These are phyloP conservation scores for Drosophila azteca DNA, from an alignment of 1,140 invertebrate genomes.

Conservation along the genomic window DNA sequence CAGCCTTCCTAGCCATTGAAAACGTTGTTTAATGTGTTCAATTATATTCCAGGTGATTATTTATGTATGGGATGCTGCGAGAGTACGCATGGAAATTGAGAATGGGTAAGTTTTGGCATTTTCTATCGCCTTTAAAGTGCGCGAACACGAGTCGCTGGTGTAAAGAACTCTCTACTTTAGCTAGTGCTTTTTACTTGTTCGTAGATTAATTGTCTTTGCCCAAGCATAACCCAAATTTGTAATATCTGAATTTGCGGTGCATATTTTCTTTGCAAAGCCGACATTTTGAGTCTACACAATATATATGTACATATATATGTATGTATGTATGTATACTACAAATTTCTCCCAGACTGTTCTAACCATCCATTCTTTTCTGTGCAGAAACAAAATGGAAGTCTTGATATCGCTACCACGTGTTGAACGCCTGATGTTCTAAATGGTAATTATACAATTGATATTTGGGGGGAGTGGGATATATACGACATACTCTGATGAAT, in stretches of 20 bases:
- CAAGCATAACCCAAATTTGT: slow-evolving; percentile 82
- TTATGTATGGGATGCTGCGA: background rate
- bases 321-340: background rate
- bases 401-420: slow-evolving; percentile 3
- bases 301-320: no score
- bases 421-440: background rate
- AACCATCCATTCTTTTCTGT: slow-evolving; percentile 10
- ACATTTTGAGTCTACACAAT: slow-evolving; percentile 35
- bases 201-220: slow-evolving; percentile 71
- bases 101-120: slow-evolving; percentile 31
- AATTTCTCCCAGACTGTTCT: background rate
- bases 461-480: background rate
- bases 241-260: slow-evolving; percentile 72
- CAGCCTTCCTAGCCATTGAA: slow-evolving; percentile 1
- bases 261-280: slow-evolving; percentile 72
- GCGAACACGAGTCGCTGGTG: slow-evolving; percentile 80
- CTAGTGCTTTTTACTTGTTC: slow-evolving; percentile 83
- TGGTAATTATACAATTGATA: slow-evolving; percentile 11
- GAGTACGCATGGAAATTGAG: background rate
- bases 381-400: slow-evolving; percentile 19
- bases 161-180: slow-evolving; percentile 75
- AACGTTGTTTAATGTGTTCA: background rate
- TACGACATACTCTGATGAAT: slow-evolving; percentile 59
- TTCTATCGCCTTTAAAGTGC: background rate
- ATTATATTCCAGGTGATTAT: slow-evolving; percentile 46